Base-by-base conservation (phyloP, 2,113 vertebrate genomes). In the Cathartes aura region DNA sequence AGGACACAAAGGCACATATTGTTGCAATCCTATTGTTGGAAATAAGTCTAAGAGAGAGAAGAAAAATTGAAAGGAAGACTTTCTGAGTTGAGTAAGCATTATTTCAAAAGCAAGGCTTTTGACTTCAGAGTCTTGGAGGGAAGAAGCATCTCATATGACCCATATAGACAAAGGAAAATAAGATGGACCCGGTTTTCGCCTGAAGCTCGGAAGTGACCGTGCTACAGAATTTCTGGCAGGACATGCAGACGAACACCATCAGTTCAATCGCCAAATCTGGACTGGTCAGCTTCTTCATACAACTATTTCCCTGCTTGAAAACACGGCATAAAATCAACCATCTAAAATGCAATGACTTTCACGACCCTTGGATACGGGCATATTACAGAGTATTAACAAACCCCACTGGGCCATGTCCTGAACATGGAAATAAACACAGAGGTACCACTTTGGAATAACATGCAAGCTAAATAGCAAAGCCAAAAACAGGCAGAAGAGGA, bases 301-400 rank as follows among this genome's bases (percentile, higher is more conserved):
- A 7, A 14, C 27, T 82, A 15, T 14, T 48, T 88, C 7, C 40
- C 15, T 4, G 5, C 75, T 30, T 80, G 21, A 79, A 91, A 91
- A 67, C 12, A 63, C 0, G 1, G 38, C 30, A 59, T 15, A 89
- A 81, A 84, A 75, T 3, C 0, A 0, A 71, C 10, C 9, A n/a
- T 6, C 6, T 45, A 12, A 91, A 95, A 43, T 4, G n/a, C 9
- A 89, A 78, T n/a, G 14, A 11, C 12, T 42, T 78, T 74, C 36
- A n/a, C 9, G n/a, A 80, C 17, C 50, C 38, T 18, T 19, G 43
- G 26, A 38, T 45, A 48, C 1, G 3, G 45, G 24, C 16, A 12
- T 24, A 50, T 66, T 40, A 78, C 14, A n/a, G 21, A 23, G n/a
- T 10, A 34, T 55, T n/a, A 88, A 81, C 45, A 91, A 89, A 76